Percentiles rank a stretch among this genome's conserved stretches.
Evolutionary conservation across 2,888 invertebrate genomes (phyloP).

Genomic region (Zygogramma bicolorata): DNA sequence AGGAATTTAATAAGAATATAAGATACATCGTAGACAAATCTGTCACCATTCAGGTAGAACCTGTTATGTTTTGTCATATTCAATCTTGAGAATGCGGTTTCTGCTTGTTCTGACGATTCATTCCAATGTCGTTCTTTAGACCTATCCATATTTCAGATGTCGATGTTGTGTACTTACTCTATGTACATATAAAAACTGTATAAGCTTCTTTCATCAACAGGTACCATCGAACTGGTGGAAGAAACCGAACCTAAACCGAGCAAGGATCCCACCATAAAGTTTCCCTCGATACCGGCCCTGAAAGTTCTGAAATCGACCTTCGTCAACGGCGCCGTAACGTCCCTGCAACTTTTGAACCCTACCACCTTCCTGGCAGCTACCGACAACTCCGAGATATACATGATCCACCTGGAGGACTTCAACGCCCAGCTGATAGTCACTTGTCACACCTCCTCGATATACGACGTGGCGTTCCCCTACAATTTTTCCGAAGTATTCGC

Average conservation of each 20-base stretch:
- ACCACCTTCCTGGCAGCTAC: conserved; percentile 82
- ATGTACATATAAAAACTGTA: no score
- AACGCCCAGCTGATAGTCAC: conserved; percentile 79
- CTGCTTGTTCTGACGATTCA: no score
- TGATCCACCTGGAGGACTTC: conserved; percentile 78
- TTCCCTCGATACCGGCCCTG: conserved; percentile 66
- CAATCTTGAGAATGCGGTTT: no score
- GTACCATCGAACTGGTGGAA: conserved; percentile 78
- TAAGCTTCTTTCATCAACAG: no score
- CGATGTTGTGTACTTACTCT: no score
- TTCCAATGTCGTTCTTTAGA: no score
- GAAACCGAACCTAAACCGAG: conserved; percentile 49
- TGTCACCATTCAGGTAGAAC: no score
- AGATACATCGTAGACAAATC: no score
- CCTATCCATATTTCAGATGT: no score
- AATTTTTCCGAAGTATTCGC: conserved; percentile 88
- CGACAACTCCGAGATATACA: conserved; percentile 83
- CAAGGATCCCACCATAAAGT: conserved; percentile 58
- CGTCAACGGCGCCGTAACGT: conserved; percentile 79
- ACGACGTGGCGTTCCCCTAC: conserved; percentile 85
- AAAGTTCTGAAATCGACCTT: conserved; percentile 67
- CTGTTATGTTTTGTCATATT: no score
- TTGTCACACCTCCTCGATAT: conserved; percentile 85
- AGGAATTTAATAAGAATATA: no score
- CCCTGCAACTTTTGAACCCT: conserved; percentile 74